Percentiles rank a stretch among this genome's conserved stretches.
These are phyloP conservation scores for Kryphioiulus occultus DNA, from an alignment of 2,888 invertebrate species.

Conservation along the genomic window DNA sequence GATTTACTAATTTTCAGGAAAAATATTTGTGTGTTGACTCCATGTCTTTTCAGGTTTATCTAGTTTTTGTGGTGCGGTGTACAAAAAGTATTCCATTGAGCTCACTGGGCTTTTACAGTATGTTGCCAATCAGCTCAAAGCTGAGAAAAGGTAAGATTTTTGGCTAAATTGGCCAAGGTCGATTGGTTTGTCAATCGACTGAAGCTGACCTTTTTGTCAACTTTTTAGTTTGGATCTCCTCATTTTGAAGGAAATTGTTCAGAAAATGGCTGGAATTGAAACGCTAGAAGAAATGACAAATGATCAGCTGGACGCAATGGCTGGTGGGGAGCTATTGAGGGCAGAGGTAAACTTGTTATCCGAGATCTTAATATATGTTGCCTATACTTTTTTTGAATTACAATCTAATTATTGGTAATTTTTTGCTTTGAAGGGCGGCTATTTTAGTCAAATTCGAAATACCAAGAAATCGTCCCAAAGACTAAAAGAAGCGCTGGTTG, in stretches of 20 bases:
- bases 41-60: slow-evolving; percentile 69
- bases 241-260: slow-evolving; percentile 95
- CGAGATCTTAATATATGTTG: background rate
- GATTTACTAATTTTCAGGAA: background rate
- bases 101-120: slow-evolving; percentile 94
- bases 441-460: slow-evolving; percentile 95
- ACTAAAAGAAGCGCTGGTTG: slow-evolving; percentile 92
- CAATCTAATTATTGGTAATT: slow-evolving; percentile 21
- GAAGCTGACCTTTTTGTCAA: slow-evolving; percentile 56
- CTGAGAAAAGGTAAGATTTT: slow-evolving; percentile 81
- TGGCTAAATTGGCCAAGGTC: too few relatives aligned
- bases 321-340: slow-evolving; percentile 93
- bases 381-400: background rate
- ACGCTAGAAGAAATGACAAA: slow-evolving; percentile 94
- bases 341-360: slow-evolving; percentile 74
- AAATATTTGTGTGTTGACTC: slow-evolving; percentile 9
- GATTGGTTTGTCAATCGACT: too few relatives aligned
- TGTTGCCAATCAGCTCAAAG: slow-evolving; percentile 95
- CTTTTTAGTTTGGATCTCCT: slow-evolving; percentile 83
- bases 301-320: slow-evolving; percentile 95
- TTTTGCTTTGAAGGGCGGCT: slow-evolving; percentile 78
- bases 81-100: slow-evolving; percentile 97
- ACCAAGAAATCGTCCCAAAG: slow-evolving; percentile 94
- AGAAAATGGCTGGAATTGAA: slow-evolving; percentile 99
- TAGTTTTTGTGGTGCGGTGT: slow-evolving; percentile 94